These are phyloP conservation scores for Tauraco hartlaubi DNA, from an alignment of 2,797 vertebrate species.

Conservation along the genomic window DNA sequence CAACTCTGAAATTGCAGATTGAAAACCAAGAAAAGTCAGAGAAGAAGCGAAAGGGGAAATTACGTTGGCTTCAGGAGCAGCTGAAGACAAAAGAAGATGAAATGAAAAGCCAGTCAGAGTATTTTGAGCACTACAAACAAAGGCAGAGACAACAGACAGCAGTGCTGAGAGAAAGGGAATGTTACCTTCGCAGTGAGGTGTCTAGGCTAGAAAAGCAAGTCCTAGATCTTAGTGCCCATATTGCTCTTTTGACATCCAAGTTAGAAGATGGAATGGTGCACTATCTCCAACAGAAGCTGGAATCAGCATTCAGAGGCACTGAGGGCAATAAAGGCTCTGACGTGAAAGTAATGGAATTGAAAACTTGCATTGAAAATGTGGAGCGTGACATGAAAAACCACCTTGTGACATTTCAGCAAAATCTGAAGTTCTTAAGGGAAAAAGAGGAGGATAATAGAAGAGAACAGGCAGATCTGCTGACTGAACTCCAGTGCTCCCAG, in stretches of 20 bases:
- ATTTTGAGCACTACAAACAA: conserved; percentile 86
- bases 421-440: conserved; percentile 77
- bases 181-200: conserved; percentile 78
- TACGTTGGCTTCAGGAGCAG: conserved; percentile 82
- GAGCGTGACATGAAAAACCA: conserved; percentile 73
- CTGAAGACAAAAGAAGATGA: conserved; percentile 85
- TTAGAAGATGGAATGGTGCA: background rate
- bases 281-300: background rate
- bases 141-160: conserved; percentile 83
- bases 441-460: conserved; percentile 73
- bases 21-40: conserved; percentile 79
- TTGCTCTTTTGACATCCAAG: conserved; percentile 60
- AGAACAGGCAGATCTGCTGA: conserved; percentile 67
- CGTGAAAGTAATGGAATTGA: background rate
- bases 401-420: conserved; percentile 78
- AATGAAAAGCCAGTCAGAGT: conserved; percentile 83
- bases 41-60: conserved; percentile 77
- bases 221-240: conserved; percentile 76
- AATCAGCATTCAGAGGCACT: conserved; percentile 36
- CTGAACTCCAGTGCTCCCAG: conserved; percentile 78
- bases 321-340: conserved; percentile 35
- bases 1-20: conserved; percentile 68
- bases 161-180: conserved; percentile 78
- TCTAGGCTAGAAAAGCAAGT: conserved; percentile 83
- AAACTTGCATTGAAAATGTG: background rate